A percentile compares a stretch with the other conserved stretches of the same genome.
These are phyloP conservation scores for Amphipoea oculea DNA, from an alignment of 2,888 invertebrate species.

Conservation along the genomic window DNA sequence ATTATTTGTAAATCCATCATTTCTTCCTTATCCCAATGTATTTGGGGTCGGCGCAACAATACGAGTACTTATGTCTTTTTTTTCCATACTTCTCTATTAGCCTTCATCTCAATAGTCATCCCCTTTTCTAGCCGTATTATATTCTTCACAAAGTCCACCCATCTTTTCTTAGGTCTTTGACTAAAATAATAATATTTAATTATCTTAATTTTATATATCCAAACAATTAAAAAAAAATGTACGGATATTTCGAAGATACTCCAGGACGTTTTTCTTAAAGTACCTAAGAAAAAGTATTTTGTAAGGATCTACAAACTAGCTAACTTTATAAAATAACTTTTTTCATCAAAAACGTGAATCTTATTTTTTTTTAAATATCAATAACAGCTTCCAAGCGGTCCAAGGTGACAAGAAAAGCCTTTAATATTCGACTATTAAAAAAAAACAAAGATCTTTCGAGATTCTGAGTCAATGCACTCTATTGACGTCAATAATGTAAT, in stretches of 20 bases:
- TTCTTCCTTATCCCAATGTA: background rate
- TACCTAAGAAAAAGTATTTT: too few species aligned
- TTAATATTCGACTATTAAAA: background rate
- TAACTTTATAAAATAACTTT: background rate
- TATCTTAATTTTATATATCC: background rate
- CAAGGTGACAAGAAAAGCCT: background rate
- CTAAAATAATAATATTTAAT: too few species aligned
- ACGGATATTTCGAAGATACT: background rate
- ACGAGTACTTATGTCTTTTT: background rate
- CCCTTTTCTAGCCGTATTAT: background rate
- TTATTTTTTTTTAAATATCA: background rate
- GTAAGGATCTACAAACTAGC: background rate
- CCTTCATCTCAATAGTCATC: background rate
- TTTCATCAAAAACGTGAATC: background rate
- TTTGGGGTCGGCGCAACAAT: background rate
- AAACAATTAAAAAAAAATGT: background rate
- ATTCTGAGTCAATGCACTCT: slow-evolving; percentile 31
- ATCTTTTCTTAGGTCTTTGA: background rate
- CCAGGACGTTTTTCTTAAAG: background rate
- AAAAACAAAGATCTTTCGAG: slow-evolving; percentile 2
- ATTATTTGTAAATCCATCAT: background rate
- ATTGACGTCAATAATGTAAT: slow-evolving; percentile 26
- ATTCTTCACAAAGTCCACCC: background rate
- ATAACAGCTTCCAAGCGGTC: background rate
- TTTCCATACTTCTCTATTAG: background rate